A percentile compares a stretch with the other conserved stretches of the same genome.
Conservation (phyloP, 2,888 invertebrate species). For the Orchestes rusci region DNA sequence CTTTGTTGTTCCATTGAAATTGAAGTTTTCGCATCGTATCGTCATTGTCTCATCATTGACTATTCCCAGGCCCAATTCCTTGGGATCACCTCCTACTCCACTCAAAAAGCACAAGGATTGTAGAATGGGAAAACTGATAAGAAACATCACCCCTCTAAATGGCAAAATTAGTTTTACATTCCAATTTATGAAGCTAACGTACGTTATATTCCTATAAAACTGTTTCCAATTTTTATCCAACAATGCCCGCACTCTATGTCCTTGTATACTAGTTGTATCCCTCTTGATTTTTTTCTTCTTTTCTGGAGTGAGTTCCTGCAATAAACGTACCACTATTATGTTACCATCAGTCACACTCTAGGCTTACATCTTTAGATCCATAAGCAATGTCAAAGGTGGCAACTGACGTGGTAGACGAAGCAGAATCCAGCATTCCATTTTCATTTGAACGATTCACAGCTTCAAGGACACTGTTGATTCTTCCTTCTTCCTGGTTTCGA, state of each 20-base stretch:
- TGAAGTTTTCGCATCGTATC: conserved; percentile 35
- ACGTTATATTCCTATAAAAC: conserved; percentile 33
- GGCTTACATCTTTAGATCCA: conserved; percentile 34
- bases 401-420: conserved; percentile 26
- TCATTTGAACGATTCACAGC: conserved; percentile 24
- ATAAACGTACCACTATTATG: neutral
- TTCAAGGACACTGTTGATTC: conserved; percentile 27
- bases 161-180: neutral
- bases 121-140: conserved; percentile 72
- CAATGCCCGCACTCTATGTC: conserved; percentile 28
- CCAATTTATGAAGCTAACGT: conserved; percentile 4
- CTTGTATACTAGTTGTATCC: conserved; percentile 25
- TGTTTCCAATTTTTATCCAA: conserved; percentile 34
- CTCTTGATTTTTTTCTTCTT: conserved; percentile 21
- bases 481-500: conserved; percentile 50
- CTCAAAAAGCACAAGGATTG: conserved; percentile 74
- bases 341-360: neutral
- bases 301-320: conserved; percentile 19
- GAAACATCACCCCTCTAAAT: conserved; percentile 73
- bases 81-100: conserved; percentile 72
- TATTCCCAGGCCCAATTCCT: conserved; percentile 63
- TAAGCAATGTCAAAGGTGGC: conserved; percentile 30
- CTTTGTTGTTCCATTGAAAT: conserved; percentile 25
- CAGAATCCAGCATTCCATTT: conserved; percentile 21
- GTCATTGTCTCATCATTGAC: conserved; percentile 65